Base-by-base conservation (phyloP, 2,888 invertebrate genomes). In the Caenorhabditis macrosperma region DNA sequence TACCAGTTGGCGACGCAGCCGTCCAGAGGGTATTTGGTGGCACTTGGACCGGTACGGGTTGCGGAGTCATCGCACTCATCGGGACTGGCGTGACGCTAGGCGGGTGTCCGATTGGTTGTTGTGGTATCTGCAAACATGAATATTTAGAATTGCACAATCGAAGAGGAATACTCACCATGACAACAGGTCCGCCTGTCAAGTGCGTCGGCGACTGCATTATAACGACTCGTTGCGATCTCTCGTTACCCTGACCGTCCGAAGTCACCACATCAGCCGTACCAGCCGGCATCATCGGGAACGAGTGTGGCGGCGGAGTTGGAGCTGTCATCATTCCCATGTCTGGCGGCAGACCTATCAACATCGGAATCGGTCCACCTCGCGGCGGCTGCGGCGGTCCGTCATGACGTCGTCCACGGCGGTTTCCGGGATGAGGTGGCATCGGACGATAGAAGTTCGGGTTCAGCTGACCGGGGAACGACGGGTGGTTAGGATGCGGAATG, bases 131-230 rank as follows among this genome's bases (percentile, higher is more conserved):
- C 3, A 50, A 41, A 1, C 30, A 35, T 12, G 1, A 33, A 17
- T 12, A 20, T 15, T 57, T 12, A 41, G 24, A 38, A 26, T 41
- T 9, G 17, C 33, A 3, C n/a, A 22, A 48, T 6, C 2, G 5
- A 28, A n/a, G n/a, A n/a, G n/a, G 20, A 17, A 15, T 17, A n/a
- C 59, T 24, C n/a, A 74, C 74, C 75, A 76, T 68, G 12, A 67
- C 68, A n/a, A 76, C 66, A 24, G 67, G 76, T n/a, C 60, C 67
- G 1, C 38, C 44, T 2, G 28, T 24, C 28, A 60, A 7, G 52
- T 77, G 69, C 7, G 71, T 71, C 20, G 71, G 81, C 7, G 63
- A 61, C 48, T 74, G 78, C 68, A 78, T 72, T 4, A 78, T 78
- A 0, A 81, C 22, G 1, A 60, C 55, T 48, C 38, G 48, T 30